Evolutionary conservation across 2,113 vertebrate species (phyloP), one percentile per base, ranked within the genome.

Genomic region (Nanger granti): DNA sequence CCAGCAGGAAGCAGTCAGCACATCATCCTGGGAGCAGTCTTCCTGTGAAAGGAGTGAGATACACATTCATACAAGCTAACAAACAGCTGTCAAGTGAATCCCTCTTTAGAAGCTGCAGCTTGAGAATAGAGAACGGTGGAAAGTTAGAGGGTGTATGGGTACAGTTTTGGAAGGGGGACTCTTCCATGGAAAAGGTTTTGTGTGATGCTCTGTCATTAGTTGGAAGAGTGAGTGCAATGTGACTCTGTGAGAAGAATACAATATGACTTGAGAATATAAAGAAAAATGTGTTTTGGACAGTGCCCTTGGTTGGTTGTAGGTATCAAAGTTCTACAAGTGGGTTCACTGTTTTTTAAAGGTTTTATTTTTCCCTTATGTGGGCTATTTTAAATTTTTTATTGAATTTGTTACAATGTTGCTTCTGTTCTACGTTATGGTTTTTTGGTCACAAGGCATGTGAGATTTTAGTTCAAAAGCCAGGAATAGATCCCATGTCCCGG

Each of bases 381-480:
- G 17, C 8, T 69, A 69, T 69, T n/a, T 69, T 69, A 20, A 69
- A 5, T n/a, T 9, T 66, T n/a, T 69, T 20, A 17, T 66, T 69
- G 34, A 69, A n/a, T n/a, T 20, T n/a, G 17, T 69, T 69, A 20
- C 66, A 69, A 20, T 10, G 8, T 8, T 66, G 15, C 34, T 66
- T n/a, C 34, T 66, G 2, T 2, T 3, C 49, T 49, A 12, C 3
- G 49, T 49, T 49, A 49, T 0, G 2, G 28, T 4, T 4, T 66
- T n/a, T 66, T 9, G 64, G 15, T 9, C 64, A n/a, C 8, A 66
- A n/a, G 31, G 15, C 31, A 4, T 18, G 64, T 66, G 64, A 66
- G 7, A 18, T 66, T n/a, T 66, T 4, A 66, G 7, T 18, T n/a
- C 0, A 4, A 66, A 66, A 66, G 34, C 34, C 64, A 66, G 15